Evolutionary conservation across 2,797 vertebrate species (phyloP).

Genomic region (Sebastes steindachneri): DNA sequence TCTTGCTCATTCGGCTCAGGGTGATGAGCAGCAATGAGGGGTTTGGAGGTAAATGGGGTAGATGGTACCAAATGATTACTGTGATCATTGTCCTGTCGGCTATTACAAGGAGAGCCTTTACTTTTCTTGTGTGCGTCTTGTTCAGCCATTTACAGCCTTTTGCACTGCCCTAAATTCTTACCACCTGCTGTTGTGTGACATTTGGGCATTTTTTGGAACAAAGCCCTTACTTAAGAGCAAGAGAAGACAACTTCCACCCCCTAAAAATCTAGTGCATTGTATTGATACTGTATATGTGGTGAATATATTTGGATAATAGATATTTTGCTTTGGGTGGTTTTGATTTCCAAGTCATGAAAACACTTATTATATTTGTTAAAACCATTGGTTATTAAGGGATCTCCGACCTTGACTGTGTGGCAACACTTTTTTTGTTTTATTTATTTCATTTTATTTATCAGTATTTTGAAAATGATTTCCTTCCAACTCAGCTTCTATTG

Average conservation of each 20-base stretch:
- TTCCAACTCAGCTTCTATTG: too few species aligned
- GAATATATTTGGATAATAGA: neutral
- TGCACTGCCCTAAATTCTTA: conserved; percentile 27
- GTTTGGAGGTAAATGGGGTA: conserved; percentile 24
- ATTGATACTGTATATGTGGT: neutral
- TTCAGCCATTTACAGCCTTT: neutral
- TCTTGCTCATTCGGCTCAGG: conserved; percentile 19
- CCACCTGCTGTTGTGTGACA: conserved; percentile 16
- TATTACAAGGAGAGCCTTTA: conserved; percentile 15
- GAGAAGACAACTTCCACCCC: neutral
- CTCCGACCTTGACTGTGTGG: neutral
- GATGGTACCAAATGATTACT: conserved; percentile 60
- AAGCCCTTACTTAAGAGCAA: neutral
- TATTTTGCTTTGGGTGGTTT: neutral
- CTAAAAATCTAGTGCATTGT: neutral
- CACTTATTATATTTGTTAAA: neutral
- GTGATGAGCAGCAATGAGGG: conserved; percentile 17
- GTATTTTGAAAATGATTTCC: neutral
- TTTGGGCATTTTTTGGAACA: conserved; percentile 9
- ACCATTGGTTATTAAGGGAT: neutral
- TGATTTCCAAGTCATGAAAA: too few species aligned
- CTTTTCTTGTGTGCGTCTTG: conserved; percentile 24
- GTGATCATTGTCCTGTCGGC: conserved; percentile 54
- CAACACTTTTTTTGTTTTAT: neutral
- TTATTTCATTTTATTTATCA: too few species aligned